phyloP scores from a whole-genome alignment of 2,888 invertebrate genomes.

The Bruchidius siliquastri region DNA sequence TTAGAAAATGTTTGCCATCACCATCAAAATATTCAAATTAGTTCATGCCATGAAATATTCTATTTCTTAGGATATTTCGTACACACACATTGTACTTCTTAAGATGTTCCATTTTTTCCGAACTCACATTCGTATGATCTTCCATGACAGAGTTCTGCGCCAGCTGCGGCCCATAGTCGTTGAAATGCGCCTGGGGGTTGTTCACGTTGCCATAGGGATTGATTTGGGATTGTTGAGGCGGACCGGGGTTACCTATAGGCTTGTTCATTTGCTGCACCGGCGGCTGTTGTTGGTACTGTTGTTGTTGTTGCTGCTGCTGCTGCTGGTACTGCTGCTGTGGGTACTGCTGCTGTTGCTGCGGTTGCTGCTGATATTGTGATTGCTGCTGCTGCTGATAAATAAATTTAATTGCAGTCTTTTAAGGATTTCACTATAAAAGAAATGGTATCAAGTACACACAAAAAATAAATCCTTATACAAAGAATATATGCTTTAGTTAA shows the following conservation, averaged over 20 bases:
- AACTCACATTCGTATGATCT: conserved; percentile 6
- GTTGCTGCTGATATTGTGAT: conserved; percentile 34
- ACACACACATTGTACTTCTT: too few species aligned
- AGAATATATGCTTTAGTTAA: too few species aligned
- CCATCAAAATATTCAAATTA: too few species aligned
- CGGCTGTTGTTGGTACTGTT: conserved; percentile 15
- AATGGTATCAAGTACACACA: too few species aligned
- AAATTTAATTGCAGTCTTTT: too few species aligned
- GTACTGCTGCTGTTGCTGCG: conserved; percentile 27
- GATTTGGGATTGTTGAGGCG: conserved; percentile 18
- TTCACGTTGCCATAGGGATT: conserved; percentile 24
- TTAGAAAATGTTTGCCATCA: too few species aligned
- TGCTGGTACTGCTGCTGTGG: conserved; percentile 27
- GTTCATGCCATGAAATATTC: too few species aligned
- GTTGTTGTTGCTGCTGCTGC: conserved; percentile 16
- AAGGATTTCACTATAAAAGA: too few species aligned
- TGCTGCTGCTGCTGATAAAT: conserved; percentile 17
- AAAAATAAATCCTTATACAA: too few species aligned
- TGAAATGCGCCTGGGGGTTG: conserved; percentile 22
- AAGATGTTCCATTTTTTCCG: too few species aligned
- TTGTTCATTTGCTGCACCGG: conserved; percentile 8
- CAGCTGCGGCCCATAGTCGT: conserved; percentile 29
- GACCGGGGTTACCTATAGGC: conserved; percentile 5
- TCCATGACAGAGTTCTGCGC: conserved; percentile 8
- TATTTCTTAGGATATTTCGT: too few species aligned